phyloP scores from a whole-genome alignment of 2,113 vertebrate species.

The Phalacrocorax brasilianus region DNA sequence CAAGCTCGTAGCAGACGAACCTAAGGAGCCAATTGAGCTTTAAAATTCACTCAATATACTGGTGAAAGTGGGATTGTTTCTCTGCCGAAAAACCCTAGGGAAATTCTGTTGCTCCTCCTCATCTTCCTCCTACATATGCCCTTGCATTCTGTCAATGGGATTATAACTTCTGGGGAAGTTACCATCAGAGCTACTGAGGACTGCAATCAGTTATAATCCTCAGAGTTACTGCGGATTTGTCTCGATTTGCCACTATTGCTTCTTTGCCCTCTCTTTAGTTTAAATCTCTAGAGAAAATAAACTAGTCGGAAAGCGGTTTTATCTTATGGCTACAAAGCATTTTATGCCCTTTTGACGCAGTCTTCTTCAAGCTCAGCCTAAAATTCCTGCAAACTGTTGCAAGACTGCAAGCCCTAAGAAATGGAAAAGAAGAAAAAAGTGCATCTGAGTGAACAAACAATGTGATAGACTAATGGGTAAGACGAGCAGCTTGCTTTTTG shows the following conservation, averaged over 20 bases:
- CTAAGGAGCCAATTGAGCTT: rapidly evolving
- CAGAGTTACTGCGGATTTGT: background rate
- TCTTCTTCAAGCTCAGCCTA: background rate
- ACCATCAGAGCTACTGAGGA: background rate
- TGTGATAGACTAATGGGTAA: background rate
- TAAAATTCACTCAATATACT: background rate
- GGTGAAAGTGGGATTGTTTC: background rate
- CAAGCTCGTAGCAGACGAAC: background rate
- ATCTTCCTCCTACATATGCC: background rate
- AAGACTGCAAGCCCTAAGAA: background rate
- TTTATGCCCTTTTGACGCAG: background rate
- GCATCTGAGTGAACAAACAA: background rate
- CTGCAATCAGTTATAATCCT: background rate
- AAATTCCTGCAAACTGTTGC: background rate
- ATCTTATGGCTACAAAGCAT: background rate
- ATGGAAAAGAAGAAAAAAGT: background rate
- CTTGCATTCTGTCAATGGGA: rapidly evolving
- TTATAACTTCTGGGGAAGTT: background rate
- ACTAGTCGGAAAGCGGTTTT: background rate
- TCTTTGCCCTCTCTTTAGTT: background rate
- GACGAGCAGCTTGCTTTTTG: background rate
- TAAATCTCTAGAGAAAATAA: background rate
- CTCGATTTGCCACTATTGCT: background rate
- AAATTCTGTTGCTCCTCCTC: background rate
- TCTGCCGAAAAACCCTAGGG: background rate